phyloP scores from a whole-genome alignment of 2,888 invertebrate genomes.

The Epirrhoe tristata region DNA sequence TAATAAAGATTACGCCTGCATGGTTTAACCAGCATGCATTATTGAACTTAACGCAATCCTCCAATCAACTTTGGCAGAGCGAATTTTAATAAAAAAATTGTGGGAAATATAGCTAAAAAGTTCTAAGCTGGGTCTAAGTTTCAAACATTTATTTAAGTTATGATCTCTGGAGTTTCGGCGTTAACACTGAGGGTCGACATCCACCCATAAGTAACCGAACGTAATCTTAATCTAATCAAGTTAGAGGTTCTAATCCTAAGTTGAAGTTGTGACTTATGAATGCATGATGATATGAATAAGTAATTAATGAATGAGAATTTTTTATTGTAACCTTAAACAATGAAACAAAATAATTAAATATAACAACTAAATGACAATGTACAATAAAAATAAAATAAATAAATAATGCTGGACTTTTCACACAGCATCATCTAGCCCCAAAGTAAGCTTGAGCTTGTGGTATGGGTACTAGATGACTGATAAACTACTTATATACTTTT shows the following conservation, averaged over 20 bases:
- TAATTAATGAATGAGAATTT: too few relatives aligned
- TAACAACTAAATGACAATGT: too few relatives aligned
- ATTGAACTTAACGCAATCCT: background rate
- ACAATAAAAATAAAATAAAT: too few relatives aligned
- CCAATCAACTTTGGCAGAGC: background rate
- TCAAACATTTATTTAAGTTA: conserved; percentile 33
- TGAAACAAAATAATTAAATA: too few relatives aligned
- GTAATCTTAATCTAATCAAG: conserved; percentile 45
- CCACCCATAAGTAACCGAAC: conserved; percentile 40
- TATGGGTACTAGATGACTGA: too few relatives aligned
- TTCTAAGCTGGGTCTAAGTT: conserved; percentile 16
- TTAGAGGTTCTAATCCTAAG: conserved; percentile 38
- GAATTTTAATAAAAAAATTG: conserved; percentile 26
- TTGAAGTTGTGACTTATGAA: conserved; percentile 28
- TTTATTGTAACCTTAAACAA: too few relatives aligned
- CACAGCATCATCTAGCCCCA: too few relatives aligned
- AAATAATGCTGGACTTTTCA: too few relatives aligned
- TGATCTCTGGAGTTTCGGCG: conserved; percentile 35
- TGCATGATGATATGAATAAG: conserved; percentile 11
- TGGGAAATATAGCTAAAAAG: conserved; percentile 14
- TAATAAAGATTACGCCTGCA: too few relatives aligned
- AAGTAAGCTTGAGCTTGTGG: too few relatives aligned
- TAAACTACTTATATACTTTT: too few relatives aligned
- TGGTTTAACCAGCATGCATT: background rate
- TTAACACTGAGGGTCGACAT: conserved; percentile 35